These are phyloP conservation scores for Murina feae DNA, from an alignment of 2,113 vertebrate genomes.

Conservation along the genomic window DNA sequence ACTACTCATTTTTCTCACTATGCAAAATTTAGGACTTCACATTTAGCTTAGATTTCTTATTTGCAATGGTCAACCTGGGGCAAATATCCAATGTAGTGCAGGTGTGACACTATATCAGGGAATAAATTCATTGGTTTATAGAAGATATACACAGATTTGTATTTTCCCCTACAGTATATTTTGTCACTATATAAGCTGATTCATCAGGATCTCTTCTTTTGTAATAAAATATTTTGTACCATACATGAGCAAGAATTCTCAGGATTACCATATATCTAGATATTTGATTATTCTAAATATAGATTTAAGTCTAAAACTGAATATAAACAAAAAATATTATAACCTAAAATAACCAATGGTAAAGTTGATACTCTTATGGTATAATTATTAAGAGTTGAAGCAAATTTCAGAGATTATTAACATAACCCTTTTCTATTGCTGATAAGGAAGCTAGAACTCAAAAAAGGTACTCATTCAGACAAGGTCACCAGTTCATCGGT, in stretches of 20 bases:
- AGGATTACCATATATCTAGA: not conserved
- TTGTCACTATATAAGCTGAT: not conserved
- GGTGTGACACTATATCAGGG: not conserved
- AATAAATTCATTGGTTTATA: not conserved
- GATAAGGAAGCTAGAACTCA: not conserved
- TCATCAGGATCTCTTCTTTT: not conserved
- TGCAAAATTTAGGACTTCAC: not conserved
- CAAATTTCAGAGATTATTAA: not conserved
- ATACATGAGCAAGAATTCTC: not conserved
- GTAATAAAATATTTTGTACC: not conserved
- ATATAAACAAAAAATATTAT: not conserved
- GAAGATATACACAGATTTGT: not conserved
- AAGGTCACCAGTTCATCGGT: not conserved
- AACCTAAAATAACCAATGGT: not conserved
- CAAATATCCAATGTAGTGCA: not conserved
- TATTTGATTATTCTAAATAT: not conserved
- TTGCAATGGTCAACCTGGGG: accelerated
- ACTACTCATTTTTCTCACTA: not conserved
- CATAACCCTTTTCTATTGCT: not conserved
- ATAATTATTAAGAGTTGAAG: not conserved
- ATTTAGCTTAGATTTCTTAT: not conserved
- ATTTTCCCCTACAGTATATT: not conserved
- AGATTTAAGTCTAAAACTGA: not conserved
- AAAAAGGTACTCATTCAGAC: not conserved
- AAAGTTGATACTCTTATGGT: not conserved